Base-by-base conservation (phyloP, 1,140 invertebrate genomes). In the Eubasilissa regina region DNA sequence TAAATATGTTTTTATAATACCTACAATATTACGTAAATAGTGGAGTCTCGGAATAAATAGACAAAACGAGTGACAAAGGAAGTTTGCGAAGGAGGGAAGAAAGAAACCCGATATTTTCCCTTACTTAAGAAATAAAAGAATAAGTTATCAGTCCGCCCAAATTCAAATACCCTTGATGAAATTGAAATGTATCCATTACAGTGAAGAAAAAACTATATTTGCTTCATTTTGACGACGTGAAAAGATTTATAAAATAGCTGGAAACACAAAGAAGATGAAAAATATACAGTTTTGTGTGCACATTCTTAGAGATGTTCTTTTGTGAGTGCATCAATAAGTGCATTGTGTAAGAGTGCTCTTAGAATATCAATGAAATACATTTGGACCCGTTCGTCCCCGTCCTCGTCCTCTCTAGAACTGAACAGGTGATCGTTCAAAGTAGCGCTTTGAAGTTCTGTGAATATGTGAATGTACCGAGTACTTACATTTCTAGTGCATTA, bases 361-460 rank as follows among this genome's bases (percentile, higher is more conserved):
- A 68, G 64, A 68, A 68, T 68, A 68, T 68, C 64, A 68, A 68
- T 68, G 64, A 68, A 68, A 68, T 68, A 47, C 64, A 68, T 68
- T 44, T 43, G 44, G 17, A 68, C 43, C 15, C 8, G 1, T 11
- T 68, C 35, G 15, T 66, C 43, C 15, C 17, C 13, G 47, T 43
- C 47, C 4, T 68, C 35, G 15, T 66, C 43, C 15, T 47, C 13
- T 47, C 64, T 68, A 8, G 7, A 48, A 68, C 64, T 68, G n/a
- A n/a, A n/a, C 64, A 21, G n/a, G 64, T 47, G 64, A 68, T 15
- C 19, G n/a, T 47, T 35, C 9, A 68, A 48, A 68, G 64, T 47
- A n/a, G 44, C 15, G 43, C 64, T 68, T 68, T 68, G 8, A 47
- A 68, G 45, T 43, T 35, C 25, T 64, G 19, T 35, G 60, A 25